phyloP scores from a whole-genome alignment of 1,140 invertebrate genomes.

The Microvelia longipes region DNA sequence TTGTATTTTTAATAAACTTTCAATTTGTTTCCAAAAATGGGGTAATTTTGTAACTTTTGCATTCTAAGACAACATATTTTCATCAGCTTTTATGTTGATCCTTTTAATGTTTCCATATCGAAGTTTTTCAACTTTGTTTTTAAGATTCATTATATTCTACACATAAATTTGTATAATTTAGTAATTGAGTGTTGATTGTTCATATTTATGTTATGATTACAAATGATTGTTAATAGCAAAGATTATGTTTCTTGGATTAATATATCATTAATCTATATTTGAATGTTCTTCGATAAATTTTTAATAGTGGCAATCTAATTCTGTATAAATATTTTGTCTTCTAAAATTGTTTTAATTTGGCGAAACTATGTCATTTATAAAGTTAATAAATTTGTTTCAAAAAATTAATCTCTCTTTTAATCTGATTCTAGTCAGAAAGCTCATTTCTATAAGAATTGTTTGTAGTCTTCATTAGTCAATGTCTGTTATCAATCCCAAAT shows the following conservation, averaged over 20 bases:
- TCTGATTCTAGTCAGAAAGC: neutral
- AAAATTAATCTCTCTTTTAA: neutral
- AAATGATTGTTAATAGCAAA: neutral
- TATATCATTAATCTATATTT: neutral
- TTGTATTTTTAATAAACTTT: neutral
- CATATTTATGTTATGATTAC: neutral
- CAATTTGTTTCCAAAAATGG: neutral
- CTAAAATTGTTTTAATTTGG: neutral
- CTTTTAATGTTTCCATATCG: neutral
- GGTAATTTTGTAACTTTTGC: neutral
- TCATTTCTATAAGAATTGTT: neutral
- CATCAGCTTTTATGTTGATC: neutral
- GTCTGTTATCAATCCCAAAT: neutral
- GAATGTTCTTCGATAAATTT: neutral
- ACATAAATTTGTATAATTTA: neutral
- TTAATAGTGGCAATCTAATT: neutral
- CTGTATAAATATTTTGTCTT: neutral
- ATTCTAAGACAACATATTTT: neutral
- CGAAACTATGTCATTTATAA: neutral
- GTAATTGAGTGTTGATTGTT: neutral
- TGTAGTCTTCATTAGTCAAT: neutral
- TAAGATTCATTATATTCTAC: neutral
- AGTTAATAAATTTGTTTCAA: neutral
- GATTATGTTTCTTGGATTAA: neutral
- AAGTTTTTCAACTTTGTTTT: neutral